These are phyloP conservation scores for Pelecanus crispus DNA, from an alignment of 2,113 vertebrate species.

Conservation along the genomic window DNA sequence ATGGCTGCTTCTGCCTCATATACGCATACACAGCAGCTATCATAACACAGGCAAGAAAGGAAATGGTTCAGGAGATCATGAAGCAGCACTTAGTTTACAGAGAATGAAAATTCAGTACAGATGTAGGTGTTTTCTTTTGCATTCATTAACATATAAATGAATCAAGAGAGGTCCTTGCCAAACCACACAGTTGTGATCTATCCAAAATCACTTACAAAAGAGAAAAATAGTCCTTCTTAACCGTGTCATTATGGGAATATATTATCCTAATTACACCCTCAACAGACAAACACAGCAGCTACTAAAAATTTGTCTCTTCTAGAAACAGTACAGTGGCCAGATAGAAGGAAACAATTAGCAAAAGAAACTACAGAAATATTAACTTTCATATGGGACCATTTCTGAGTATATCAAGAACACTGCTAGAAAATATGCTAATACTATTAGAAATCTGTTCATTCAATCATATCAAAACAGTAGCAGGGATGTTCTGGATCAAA, in stretches of 20 bases:
- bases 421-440: not conserved
- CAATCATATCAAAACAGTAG: not conserved
- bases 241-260: not conserved
- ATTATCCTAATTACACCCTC: not conserved
- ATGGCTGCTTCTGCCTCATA: not conserved
- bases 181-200: not conserved
- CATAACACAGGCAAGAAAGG: not conserved
- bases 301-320: not conserved
- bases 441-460: not conserved
- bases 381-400: not conserved
- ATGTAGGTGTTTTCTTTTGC: not conserved
- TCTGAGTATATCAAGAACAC: not conserved
- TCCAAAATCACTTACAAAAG: slow-evolving; percentile 8
- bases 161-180: not conserved
- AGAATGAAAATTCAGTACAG: not conserved
- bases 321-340: not conserved
- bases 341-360: slow-evolving; percentile 17
- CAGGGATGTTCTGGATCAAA: not conserved
- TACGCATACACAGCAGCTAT: not conserved
- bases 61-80: not conserved
- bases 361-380: not conserved
- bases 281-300: not conserved
- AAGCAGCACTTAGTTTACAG: not conserved
- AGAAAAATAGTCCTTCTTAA: not conserved
- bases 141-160: not conserved